Evolutionary conservation across 1,140 invertebrate species (phyloP).

Genomic region (Gyrodactylus bullatarudis): DNA sequence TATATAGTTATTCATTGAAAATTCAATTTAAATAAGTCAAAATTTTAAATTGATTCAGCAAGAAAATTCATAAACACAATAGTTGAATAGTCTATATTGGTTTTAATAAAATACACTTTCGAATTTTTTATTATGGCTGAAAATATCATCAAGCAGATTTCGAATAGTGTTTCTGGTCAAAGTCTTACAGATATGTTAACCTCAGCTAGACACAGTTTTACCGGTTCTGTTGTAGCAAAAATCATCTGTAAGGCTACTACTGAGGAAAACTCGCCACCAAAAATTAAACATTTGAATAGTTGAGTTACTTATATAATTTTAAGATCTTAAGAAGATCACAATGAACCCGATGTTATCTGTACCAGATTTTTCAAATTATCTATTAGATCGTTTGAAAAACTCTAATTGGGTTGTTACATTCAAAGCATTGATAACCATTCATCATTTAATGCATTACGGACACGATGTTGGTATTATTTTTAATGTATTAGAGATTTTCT

Average conservation of each 20-base stretch:
- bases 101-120: too few species aligned
- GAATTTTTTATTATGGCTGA: not conserved
- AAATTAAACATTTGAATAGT: conserved; percentile 97
- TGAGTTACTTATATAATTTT: conserved; percentile 25
- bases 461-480: conserved; percentile 31
- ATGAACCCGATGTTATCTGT: conserved; percentile 24
- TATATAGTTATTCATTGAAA: too few species aligned
- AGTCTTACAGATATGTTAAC: conserved; percentile 68
- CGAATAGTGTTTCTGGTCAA: conserved; percentile 28
- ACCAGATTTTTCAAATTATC: conserved; percentile 77
- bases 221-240: conserved; percentile 76
- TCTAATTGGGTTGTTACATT: conserved; percentile 92
- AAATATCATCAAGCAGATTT: not conserved
- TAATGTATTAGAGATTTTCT: conserved; percentile 74
- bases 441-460: conserved; percentile 94
- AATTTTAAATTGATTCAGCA: too few species aligned
- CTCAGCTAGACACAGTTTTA: conserved; percentile 67
- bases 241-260: conserved; percentile 90
- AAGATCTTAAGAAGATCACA: not conserved
- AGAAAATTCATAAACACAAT: too few species aligned
- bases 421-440: conserved; percentile 82
- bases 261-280: conserved; percentile 80
- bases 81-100: too few species aligned
- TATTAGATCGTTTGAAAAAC: conserved; percentile 84
- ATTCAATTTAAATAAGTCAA: too few species aligned